phyloP scores from a whole-genome alignment of 2,113 vertebrate genomes.

The Todiramphus saurophagus region DNA sequence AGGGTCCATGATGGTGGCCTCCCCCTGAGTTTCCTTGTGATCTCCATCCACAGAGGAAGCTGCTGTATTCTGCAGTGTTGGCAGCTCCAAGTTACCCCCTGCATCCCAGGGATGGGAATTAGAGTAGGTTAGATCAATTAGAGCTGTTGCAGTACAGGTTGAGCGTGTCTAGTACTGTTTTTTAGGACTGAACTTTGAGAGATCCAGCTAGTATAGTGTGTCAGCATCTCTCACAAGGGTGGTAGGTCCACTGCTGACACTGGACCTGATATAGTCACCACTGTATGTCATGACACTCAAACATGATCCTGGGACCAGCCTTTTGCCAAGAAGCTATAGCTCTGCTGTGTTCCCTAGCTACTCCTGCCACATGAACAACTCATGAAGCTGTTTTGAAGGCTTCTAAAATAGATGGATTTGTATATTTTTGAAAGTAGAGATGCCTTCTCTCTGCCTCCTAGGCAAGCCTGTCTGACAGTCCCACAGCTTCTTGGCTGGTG shows the following conservation, averaged over 20 bases:
- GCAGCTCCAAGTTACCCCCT: not conserved
- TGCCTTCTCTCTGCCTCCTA: not conserved
- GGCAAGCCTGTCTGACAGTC: not conserved
- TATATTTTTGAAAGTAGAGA: not conserved
- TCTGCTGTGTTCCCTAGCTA: not conserved
- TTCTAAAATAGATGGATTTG: not conserved
- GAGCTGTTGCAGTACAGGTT: not conserved
- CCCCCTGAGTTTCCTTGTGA: no score
- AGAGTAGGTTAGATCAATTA: not conserved
- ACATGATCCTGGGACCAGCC: not conserved
- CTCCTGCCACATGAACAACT: accelerated
- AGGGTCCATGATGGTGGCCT: not conserved
- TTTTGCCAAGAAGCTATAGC: no score
- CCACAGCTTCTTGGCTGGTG: not conserved
- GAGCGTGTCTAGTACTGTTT: accelerated
- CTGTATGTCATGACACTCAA: accelerated
- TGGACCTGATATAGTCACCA: accelerated
- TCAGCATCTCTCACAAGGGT: not conserved
- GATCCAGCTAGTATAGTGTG: accelerated
- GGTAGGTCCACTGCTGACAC: not conserved
- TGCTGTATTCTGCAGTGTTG: not conserved
- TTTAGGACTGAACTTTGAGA: not conserved
- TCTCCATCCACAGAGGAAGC: not conserved
- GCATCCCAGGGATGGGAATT: not conserved
- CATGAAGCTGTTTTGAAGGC: not conserved